Evolutionary conservation across 2,888 invertebrate species (phyloP), one percentile per base, ranked within the genome.

Genomic region (Plagodis dolabraria): DNA sequence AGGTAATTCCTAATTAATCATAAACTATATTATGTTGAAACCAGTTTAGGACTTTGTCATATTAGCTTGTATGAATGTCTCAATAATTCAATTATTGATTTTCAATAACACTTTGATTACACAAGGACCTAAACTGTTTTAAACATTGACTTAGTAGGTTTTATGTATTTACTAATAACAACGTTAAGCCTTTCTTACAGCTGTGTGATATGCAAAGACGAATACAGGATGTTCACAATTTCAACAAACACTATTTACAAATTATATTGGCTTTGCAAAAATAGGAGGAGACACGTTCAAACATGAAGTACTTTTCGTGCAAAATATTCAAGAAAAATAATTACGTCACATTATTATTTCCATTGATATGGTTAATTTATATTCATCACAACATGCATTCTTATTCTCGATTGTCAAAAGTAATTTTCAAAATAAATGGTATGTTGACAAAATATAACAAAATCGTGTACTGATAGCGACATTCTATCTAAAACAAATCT

Each of bases 111-210:
- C 8, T 10, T 54, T 42, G 6, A 12, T 47, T 36, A 22, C 46
- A 47, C 45, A 51, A 36, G 33, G 35, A 38, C 9, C 38, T 11
- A 47, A 47, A 9, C 40, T 42, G 36, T 44, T 45, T 10, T 34
- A 7, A 7, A 47, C 9, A 35, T 45, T 49, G n/a, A 53, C 38
- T 12, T 10, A 40, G 9, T 42, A 34, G 34, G 11, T 33, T 36
- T 53, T 49, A 7, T 36, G 48, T 49, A 7, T 36, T 11, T 11
- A 38, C n/a, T 8, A 43, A 22, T 35, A 42, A 42, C 53, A 50
- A 54, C 59, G 45, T 47, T 54, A 67, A 69, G 68, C 68, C 46
- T 47, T 56, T 55, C 46, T 60, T 65, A 69, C 65, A 69, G 65
- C 67, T 47, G 60, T 47, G 45, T 62, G 64, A 67, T 69, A 67